Evolutionary conservation across 2,113 vertebrate species (phyloP).

Genomic region (Thalassarche chlororhynchos): DNA sequence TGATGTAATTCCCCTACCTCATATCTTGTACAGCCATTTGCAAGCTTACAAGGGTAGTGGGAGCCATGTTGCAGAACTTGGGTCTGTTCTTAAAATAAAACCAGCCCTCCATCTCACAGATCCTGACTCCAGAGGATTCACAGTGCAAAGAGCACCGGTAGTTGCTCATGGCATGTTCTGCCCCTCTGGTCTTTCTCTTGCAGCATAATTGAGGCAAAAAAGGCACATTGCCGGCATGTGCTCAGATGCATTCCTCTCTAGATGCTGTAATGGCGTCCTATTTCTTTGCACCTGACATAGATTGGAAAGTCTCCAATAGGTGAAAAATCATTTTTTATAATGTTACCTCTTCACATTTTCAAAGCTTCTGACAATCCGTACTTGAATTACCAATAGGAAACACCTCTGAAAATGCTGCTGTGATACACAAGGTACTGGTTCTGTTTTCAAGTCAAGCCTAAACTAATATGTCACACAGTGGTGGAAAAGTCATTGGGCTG

Average conservation of each 20-base stretch:
- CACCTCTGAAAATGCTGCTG: neutral
- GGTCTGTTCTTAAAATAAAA: neutral
- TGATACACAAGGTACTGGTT: neutral
- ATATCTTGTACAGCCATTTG: neutral
- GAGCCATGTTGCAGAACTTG: neutral
- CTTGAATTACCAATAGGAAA: neutral
- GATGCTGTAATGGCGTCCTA: neutral
- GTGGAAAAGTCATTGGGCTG: neutral
- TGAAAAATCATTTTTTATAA: neutral
- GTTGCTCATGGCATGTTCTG: neutral
- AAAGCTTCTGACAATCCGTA: neutral
- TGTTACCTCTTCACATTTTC: neutral
- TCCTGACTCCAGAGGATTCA: neutral
- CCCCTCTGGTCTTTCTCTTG: neutral
- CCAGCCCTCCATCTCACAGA: neutral
- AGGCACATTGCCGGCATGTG: accelerated
- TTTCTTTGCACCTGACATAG: neutral
- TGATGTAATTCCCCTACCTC: neutral
- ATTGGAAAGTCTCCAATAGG: neutral
- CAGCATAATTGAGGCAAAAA: neutral
- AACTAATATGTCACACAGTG: neutral
- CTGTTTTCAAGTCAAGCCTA: neutral
- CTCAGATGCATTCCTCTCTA: neutral
- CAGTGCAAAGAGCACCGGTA: neutral
- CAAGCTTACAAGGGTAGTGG: neutral